Base-by-base conservation (phyloP, 37 sponge, comb jelly and placozoan species). In the Dysidea cf. avara region DNA sequence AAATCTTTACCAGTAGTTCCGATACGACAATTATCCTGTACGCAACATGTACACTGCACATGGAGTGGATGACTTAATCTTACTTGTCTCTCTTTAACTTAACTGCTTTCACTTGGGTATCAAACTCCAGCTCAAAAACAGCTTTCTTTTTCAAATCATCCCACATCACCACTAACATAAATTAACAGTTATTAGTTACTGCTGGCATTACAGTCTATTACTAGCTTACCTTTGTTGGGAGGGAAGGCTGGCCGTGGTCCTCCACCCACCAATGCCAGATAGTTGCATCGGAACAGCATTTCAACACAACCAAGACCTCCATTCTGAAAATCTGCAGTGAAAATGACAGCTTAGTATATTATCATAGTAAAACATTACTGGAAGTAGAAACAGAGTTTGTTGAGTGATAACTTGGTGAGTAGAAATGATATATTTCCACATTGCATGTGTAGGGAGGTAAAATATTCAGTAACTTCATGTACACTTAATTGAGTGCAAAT, bases 261-360 rank as follows among this genome's bases (percentile, higher is more conserved):
- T 1, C 96, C 89, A 12, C 96, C 96, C n/a, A 95, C 92, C 71
- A 95, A 66, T n/a, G 96, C 96, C 0, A 95, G 80, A 56, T 95
- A 95, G 47, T 95, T 95, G 55, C 96, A 95, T 30, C 96, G 71
- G 61, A 91, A 95, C 66, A 95, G 49, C 96, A 95, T 95, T 77
- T 95, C 96, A 33, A 95, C 83, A 59, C 87, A 87, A 26, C 86
- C 88, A 25, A 95, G 78, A 20, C 96, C 96, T 53, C 92, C 88
- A 78, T 84, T 86, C 43, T 68, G 72, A 76, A 95, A 95, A 72
- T 90, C 90, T 83, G 53, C 2, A 7, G 28, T 2, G 28, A 39
- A 60, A 3, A 21, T n/a, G n/a, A n/a, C n/a, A n/a, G n/a, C n/a
- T n/a, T n/a, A n/a, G n/a, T n/a, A n/a, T n/a, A n/a, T n/a, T n/a